Evolutionary conservation across 2,888 invertebrate genomes (phyloP).

Genomic region (Dryadula phaetusa): DNA sequence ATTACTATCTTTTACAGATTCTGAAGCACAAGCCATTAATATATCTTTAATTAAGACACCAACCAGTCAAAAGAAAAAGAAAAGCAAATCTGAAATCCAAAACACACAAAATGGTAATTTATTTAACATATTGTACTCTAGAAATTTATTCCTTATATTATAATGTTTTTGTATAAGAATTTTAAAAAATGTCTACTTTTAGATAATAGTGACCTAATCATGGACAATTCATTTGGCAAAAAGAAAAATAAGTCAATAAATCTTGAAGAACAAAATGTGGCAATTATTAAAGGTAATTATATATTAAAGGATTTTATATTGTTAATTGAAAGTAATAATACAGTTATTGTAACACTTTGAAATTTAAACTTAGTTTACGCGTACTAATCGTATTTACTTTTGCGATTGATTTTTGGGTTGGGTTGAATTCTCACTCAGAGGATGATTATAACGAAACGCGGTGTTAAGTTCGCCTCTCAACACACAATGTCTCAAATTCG

Average conservation of each 20-base stretch:
- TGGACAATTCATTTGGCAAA: constrained; percentile 12
- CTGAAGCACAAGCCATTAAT: constrained; percentile 2
- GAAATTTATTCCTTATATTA: neutral
- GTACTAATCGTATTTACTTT: no score
- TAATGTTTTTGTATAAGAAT: neutral
- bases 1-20: neutral
- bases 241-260: constrained; percentile 17
- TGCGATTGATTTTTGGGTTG: no score
- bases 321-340: no score
- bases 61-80: constrained; percentile 36
- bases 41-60: constrained; percentile 34
- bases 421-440: no score
- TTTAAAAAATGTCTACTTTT: constrained; percentile 18
- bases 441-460: no score
- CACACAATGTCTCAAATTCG: neutral
- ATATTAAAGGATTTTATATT: no score
- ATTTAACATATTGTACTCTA: neutral
- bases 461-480: neutral
- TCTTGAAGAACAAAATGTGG: neutral
- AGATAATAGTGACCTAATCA: neutral
- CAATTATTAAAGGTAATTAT: constrained; percentile 6
- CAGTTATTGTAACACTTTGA: no score
- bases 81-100: constrained; percentile 3
- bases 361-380: no score
- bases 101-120: constrained; percentile 2